Base-by-base conservation (phyloP, 35 echinoderm and acorn worm species). In the Heliocidaris erythrogramma region DNA sequence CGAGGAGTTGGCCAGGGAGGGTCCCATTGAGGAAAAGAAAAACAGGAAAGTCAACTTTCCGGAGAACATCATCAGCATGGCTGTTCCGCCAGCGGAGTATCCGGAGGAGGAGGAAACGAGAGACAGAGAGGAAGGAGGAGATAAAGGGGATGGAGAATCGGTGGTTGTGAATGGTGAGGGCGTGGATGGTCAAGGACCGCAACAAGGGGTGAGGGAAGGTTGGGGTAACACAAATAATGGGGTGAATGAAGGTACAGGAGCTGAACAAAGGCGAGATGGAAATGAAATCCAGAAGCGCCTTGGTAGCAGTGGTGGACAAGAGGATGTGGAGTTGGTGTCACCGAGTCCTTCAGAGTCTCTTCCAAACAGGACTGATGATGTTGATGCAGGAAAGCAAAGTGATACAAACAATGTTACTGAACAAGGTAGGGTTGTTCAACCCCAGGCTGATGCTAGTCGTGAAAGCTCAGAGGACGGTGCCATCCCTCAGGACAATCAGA, bases 41-140 rank as follows among this genome's bases (percentile, higher is more conserved):
- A 95, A 98, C 48, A 95, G 96, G 13, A 97, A 96, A 65, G 97
- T 98, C 17, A 95, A 60, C 21, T 98, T 98, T 61, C 97, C 90
- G 24, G 97, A 98, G 60, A 86, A 97, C 13, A 30, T 98, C 29
- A 93, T 97, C 2, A 92, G 91, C 14, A 60, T 96, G 49, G 95
- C 87, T 59, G 92, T 95, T 31, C 95, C 95, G 61, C 94, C 95
- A 61, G 92, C 53, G 2, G 96, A 96, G 6, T 91, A 94, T 42
- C 31, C 49, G 5, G 96, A 94, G 65, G 96, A 91, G 16, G 60
- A 94, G 48, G 84, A 95, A 42, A 30, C 59, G 24, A 35, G 86
- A 48, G 49, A 90, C 31, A 48, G 50, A 71, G 88, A 93, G 89
- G 89, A 93, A 49, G 87, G 48, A 30, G 90, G 60, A 29, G 61